These are phyloP conservation scores for Neolamprologus fasciatus DNA, from an alignment of 2,113 vertebrate species.

Conservation along the genomic window DNA sequence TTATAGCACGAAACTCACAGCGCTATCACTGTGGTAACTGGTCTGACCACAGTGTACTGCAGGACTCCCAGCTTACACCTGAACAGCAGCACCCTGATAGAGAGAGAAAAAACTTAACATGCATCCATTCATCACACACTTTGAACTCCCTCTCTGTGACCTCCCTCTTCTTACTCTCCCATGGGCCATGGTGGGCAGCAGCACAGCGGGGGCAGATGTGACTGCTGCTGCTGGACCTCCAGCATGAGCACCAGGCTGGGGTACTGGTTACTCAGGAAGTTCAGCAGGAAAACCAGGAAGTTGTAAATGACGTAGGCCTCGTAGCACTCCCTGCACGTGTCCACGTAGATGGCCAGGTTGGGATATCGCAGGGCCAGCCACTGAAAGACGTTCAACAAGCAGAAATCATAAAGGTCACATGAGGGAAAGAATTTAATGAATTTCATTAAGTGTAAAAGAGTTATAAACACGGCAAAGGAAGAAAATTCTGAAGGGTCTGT, in stretches of 20 bases:
- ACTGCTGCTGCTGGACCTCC: conserved; percentile 93
- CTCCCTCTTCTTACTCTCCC: conserved; percentile 84
- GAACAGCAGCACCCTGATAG: conserved; percentile 84
- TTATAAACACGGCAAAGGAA: neutral
- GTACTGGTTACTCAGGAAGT: conserved; percentile 88
- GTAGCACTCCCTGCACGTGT: conserved; percentile 96
- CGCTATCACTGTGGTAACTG: conserved; percentile 90
- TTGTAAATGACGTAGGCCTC: conserved; percentile 99
- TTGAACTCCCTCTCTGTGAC: neutral
- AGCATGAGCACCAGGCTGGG: conserved; percentile 89
- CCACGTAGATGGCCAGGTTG: conserved; percentile 91
- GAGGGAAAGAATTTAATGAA: neutral
- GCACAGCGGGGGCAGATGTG: conserved; percentile 88
- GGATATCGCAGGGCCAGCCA: conserved; percentile 94
- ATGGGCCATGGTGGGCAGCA: conserved; percentile 93
- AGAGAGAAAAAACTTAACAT: neutral
- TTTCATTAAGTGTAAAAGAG: neutral
- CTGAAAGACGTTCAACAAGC: conserved; percentile 44
- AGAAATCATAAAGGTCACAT: neutral
- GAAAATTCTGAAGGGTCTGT: neutral
- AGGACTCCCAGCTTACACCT: conserved; percentile 94
- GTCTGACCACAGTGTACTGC: conserved; percentile 93
- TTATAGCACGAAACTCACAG: conserved; percentile 66
- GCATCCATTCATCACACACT: neutral
- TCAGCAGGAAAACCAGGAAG: conserved; percentile 95